Evolutionary conservation across 2,888 invertebrate genomes (phyloP), one percentile per base, ranked within the genome.

Genomic region (Pollenia griseotomentosa): DNA sequence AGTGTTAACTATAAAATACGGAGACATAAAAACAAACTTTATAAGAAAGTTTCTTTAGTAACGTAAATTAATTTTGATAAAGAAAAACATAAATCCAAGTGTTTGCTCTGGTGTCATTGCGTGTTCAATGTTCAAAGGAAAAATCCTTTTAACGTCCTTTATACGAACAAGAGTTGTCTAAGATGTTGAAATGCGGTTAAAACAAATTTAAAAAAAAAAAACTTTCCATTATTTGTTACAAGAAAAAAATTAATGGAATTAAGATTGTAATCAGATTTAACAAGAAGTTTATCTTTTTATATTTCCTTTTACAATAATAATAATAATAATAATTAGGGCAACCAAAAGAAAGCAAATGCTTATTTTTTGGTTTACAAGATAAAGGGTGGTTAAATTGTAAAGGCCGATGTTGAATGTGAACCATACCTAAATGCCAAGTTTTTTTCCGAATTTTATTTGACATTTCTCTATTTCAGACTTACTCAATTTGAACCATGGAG

Each of bases 111-210:
- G 19, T 57, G 55, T 19, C 19, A 57, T 57, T 57, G 19, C 10
- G 19, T 57, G 10, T 57, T 8, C 8, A 57, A 19, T 57, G 19
- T 57, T 3, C 2, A 57, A 57, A 57, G 55, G 11, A 11, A 23
- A 57, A 57, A 57, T 19, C 19, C 19, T 57, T 57, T 57, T 57
- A 57, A 57, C 55, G 9, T 57, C 19, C 19, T 57, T 57, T 23
- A 19, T 57, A n/a, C 53, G 53, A 53, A 14, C 1, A 53, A 12
- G n/a, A 53, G n/a, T 53, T 53, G 11, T 57, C 19, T 57, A 19
- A 57, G 55, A 57, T 19, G 2, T 19, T 23, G 9, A 57, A 57
- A 57, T 57, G 55, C 14, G 55, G 55, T 57, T 19, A 57, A 53
- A 57, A 11, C 19, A 9, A 23, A 57, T 8, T 19, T 33, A 23